phyloP scores from a whole-genome alignment of 2,113 vertebrate genomes.

The Mellivora capensis region DNA sequence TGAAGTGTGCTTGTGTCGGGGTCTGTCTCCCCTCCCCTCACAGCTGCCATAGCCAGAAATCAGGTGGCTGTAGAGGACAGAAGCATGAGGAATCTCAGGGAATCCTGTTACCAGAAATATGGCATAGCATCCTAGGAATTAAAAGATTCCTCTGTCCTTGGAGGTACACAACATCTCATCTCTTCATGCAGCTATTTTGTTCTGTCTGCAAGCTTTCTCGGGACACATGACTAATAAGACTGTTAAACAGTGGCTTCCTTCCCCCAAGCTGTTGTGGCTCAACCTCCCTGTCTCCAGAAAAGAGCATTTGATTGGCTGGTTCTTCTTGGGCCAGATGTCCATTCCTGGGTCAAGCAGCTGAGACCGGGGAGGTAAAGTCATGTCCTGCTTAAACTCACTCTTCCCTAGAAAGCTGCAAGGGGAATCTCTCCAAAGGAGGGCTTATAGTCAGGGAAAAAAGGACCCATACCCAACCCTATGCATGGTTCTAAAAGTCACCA shows the following conservation, averaged over 20 bases:
- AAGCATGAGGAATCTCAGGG: too few species aligned
- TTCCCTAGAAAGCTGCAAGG: too few species aligned
- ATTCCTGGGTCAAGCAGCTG: neutral
- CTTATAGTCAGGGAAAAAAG: too few species aligned
- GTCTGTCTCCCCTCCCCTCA: neutral
- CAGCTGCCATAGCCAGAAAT: neutral
- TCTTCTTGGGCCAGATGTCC: neutral
- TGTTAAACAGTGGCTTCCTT: neutral
- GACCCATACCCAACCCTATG: neutral
- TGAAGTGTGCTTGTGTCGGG: too few species aligned
- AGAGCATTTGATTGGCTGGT: neutral
- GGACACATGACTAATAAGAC: neutral
- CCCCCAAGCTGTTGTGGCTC: neutral
- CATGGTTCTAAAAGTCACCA: too few species aligned
- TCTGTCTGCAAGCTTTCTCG: neutral
- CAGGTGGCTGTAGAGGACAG: too few species aligned
- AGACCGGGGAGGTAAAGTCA: neutral
- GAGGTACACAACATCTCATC: neutral
- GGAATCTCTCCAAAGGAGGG: neutral
- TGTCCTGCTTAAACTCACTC: too few species aligned
- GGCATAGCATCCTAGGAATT: fast-evolving
- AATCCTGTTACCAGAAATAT: neutral
- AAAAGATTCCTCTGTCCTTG: neutral
- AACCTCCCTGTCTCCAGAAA: neutral
- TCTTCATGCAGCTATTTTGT: neutral